phyloP scores from a whole-genome alignment of 1,140 invertebrate species.

The Drosophila sucinea region DNA sequence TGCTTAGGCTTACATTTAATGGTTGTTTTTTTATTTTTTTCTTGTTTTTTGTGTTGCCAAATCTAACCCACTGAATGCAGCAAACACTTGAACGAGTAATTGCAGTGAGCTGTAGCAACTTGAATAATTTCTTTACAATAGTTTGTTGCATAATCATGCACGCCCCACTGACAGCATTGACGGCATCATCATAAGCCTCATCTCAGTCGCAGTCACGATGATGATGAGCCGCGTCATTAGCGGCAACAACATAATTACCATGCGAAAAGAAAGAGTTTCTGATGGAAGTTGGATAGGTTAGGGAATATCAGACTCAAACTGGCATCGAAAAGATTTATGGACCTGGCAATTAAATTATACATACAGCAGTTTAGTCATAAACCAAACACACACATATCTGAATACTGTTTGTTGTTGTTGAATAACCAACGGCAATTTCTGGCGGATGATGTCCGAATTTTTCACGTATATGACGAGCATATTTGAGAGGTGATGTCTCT shows the following conservation, averaged over 20 bases:
- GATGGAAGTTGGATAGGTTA: conserved; percentile 13
- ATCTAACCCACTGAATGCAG: not conserved
- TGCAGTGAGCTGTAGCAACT: not conserved
- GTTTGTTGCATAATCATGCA: conserved; percentile 56
- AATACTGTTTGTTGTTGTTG: conserved; percentile 49
- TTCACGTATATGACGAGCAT: conserved; percentile 19
- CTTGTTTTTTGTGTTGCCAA: not conserved
- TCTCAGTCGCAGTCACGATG: conserved; percentile 48
- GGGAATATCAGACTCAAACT: conserved; percentile 45
- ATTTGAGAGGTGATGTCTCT: not conserved
- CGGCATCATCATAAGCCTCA: conserved; percentile 37
- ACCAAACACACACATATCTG: conserved; percentile 13
- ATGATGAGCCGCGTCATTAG: conserved; percentile 73
- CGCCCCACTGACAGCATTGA: conserved; percentile 37
- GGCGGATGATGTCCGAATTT: conserved; percentile 30
- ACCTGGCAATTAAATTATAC: conserved; percentile 71
- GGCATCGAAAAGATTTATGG: conserved; percentile 69
- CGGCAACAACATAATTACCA: conserved; percentile 72
- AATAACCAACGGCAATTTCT: conserved; percentile 33
- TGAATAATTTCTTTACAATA: conserved; percentile 38
- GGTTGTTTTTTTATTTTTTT: not conserved
- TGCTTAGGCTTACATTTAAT: too few species aligned
- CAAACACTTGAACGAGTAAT: not conserved
- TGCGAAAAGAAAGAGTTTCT: conserved; percentile 60
- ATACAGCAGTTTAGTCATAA: conserved; percentile 60